A percentile compares a stretch with the other conserved stretches of the same genome.
Evolutionary conservation across 2,888 invertebrate genomes (phyloP).

Genomic region (Scaptomyza cyrtandrae): DNA sequence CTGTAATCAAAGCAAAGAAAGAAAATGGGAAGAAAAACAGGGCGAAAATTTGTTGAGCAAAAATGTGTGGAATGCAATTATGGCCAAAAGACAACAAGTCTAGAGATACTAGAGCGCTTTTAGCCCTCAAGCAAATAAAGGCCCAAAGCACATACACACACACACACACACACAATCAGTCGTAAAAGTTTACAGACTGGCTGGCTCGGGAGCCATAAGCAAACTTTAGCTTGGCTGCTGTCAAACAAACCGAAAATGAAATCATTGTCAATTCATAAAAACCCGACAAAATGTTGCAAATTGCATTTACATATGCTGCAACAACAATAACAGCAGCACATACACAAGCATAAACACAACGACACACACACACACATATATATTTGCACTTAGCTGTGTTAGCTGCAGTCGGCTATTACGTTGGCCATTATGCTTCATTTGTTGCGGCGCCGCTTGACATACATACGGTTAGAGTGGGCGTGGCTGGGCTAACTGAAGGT

Average conservation of each 20-base stretch:
- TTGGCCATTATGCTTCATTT: slow-evolving; percentile 74
- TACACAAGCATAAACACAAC: slow-evolving; percentile 6
- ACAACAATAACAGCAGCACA: slow-evolving; percentile 26
- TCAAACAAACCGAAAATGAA: slow-evolving; percentile 76
- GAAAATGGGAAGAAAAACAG: slow-evolving; percentile 11
- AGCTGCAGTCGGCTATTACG: slow-evolving; percentile 57
- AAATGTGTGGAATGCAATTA: slow-evolving; percentile 72
- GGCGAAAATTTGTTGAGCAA: slow-evolving; percentile 42
- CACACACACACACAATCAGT: slow-evolving; percentile 50
- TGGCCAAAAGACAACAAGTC: slow-evolving; percentile 55
- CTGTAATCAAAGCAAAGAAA: slow-evolving; percentile 66
- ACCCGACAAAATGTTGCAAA: slow-evolving; percentile 73
- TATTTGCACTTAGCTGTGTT: slow-evolving; percentile 24
- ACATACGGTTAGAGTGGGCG: slow-evolving; percentile 24
- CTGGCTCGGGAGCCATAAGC: slow-evolving; percentile 20
- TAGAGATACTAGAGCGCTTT: not conserved
- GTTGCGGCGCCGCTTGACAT: slow-evolving; percentile 65
- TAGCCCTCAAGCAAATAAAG: slow-evolving; percentile 54
- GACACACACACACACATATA: slow-evolving; percentile 12
- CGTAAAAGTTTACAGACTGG: slow-evolving; percentile 56
- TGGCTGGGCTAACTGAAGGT: slow-evolving; percentile 13
- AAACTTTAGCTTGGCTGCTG: slow-evolving; percentile 54
- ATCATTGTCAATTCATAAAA: slow-evolving; percentile 79
- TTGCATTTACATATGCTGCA: slow-evolving; percentile 76
- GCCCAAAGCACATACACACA: slow-evolving; percentile 19